phyloP scores from a whole-genome alignment of 1,140 invertebrate genomes.

The Orussus abietinus region DNA sequence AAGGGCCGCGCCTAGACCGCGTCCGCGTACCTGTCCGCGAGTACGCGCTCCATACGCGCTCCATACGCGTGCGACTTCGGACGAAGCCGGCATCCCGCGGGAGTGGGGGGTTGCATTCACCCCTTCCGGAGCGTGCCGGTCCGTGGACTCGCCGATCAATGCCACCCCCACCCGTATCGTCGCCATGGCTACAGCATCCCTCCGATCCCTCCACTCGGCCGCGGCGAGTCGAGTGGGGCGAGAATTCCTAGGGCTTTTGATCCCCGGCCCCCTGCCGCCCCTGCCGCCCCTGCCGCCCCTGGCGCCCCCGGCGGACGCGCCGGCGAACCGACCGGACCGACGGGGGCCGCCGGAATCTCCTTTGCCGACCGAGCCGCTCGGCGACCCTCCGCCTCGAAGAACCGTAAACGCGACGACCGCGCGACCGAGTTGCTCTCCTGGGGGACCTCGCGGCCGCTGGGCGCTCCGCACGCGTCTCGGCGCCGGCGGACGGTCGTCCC shows the following conservation, averaged over 20 bases:
- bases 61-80: constrained; percentile 1
- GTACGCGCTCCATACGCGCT: too few relatives aligned
- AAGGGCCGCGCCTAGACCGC: too few relatives aligned
- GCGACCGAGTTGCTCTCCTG: too few relatives aligned
- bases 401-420: too few relatives aligned
- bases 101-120: constrained; percentile 37
- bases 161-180: constrained; percentile 37
- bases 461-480: too few relatives aligned
- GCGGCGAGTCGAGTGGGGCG: background rate
- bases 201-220: constrained; percentile 25
- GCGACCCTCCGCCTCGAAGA: too few relatives aligned
- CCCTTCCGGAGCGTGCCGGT: constrained; percentile 41
- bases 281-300: constrained; percentile 15
- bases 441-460: too few relatives aligned
- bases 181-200: constrained; percentile 47
- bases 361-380: too few relatives aligned
- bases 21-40: too few relatives aligned
- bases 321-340: constrained; percentile 16
- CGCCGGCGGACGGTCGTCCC: too few relatives aligned
- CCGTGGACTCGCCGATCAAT: constrained; percentile 48
- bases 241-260: background rate
- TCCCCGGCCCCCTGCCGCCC: background rate
- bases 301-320: constrained; percentile 19
- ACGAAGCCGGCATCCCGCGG: background rate
- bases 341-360: constrained; percentile 18